These are phyloP conservation scores for Siderastrea siderea DNA, from an alignment of 92 coral and sea anemone genomes.

Conservation along the genomic window DNA sequence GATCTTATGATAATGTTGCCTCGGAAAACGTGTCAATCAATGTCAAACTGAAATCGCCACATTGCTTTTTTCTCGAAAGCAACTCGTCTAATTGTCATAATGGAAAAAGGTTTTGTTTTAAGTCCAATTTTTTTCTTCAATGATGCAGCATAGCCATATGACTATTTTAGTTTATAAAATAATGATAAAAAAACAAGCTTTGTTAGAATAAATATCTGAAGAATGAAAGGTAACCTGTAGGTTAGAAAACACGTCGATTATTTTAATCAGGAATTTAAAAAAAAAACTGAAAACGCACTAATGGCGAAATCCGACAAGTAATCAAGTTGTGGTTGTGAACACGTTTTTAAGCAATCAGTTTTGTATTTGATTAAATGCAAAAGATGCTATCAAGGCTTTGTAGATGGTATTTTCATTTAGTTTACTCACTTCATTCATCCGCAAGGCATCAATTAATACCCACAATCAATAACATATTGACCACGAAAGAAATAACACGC, in stretches of 20 bases:
- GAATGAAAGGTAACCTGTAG: too few relatives aligned
- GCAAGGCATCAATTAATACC: neutral
- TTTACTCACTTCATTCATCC: neutral
- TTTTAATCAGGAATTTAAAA: neutral
- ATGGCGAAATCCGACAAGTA: neutral
- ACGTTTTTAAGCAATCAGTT: conserved; percentile 15
- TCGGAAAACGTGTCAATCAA: too few relatives aligned
- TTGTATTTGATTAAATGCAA: neutral
- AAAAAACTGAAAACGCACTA: neutral
- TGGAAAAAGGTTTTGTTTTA: too few relatives aligned
- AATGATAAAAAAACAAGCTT: too few relatives aligned
- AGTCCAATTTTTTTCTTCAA: too few relatives aligned
- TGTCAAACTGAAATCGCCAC: too few relatives aligned
- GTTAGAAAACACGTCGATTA: neutral
- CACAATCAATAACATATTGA: neutral
- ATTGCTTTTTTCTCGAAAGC: too few relatives aligned
- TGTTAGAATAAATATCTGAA: too few relatives aligned
- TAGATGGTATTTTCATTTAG: conserved; percentile 5
- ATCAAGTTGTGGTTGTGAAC: neutral
- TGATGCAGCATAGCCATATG: too few relatives aligned
- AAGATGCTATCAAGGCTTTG: conserved; percentile 17
- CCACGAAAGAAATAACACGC: neutral
- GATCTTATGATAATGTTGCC: too few relatives aligned
- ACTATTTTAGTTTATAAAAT: too few relatives aligned
- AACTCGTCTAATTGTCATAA: too few relatives aligned